A percentile compares a stretch with the other conserved stretches of the same genome.
Evolutionary conservation across 2,797 vertebrate species (phyloP).

Genomic region (Falco novaeseelandiae): DNA sequence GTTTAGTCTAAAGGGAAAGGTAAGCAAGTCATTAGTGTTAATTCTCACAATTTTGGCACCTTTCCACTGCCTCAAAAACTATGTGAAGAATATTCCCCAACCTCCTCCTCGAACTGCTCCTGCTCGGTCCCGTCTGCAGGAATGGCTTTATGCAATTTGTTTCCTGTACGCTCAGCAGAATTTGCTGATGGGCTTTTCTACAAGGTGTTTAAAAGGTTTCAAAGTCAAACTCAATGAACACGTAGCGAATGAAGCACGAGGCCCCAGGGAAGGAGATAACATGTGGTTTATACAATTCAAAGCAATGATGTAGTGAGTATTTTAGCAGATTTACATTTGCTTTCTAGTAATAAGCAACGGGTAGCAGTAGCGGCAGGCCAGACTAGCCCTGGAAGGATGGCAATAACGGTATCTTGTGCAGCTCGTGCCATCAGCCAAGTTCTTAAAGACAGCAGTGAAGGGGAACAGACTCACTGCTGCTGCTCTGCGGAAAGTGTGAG

Average conservation of each 20-base stretch:
- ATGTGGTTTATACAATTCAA: fast-evolving
- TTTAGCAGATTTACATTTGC: background rate
- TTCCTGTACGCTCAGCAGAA: background rate
- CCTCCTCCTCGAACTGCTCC: background rate
- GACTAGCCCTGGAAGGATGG: background rate
- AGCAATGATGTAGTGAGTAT: background rate
- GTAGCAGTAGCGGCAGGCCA: background rate
- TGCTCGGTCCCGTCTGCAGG: background rate
- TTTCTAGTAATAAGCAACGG: background rate
- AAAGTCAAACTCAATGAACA: background rate
- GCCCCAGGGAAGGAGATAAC: background rate
- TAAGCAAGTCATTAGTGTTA: background rate
- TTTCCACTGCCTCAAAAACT: background rate
- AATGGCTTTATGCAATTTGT: fast-evolving
- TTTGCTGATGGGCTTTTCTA: background rate
- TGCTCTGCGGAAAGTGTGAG: background rate
- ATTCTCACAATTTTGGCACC: background rate
- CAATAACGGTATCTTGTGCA: background rate
- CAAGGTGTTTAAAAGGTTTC: background rate
- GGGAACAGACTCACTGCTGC: fast-evolving
- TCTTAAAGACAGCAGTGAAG: background rate
- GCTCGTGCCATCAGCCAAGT: background rate
- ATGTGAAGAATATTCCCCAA: background rate
- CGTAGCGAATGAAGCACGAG: background rate
- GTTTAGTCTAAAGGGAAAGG: slow-evolving; percentile 80